Evolutionary conservation across 2,797 vertebrate genomes (phyloP).

Genomic region (Vipera ursinii): DNA sequence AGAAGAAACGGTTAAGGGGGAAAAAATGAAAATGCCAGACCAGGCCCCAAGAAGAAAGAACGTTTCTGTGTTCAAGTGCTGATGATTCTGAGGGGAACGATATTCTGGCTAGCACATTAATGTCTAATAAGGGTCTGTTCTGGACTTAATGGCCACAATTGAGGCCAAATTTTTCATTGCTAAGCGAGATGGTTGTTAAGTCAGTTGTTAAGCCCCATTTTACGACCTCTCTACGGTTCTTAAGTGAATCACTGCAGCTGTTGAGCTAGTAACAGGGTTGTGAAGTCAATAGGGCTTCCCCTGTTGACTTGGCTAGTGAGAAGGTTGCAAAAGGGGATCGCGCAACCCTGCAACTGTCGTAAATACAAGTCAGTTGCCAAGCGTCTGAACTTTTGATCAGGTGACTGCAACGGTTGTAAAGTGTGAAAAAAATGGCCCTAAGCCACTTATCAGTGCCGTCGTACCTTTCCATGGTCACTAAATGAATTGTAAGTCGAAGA

Average conservation of each 20-base stretch:
- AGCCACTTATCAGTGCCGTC: neutral
- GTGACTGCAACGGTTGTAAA: neutral
- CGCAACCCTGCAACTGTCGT: accelerated
- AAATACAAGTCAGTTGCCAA: neutral
- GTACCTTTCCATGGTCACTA: neutral
- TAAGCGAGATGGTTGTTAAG: accelerated
- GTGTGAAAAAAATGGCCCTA: neutral
- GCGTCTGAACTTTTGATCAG: neutral
- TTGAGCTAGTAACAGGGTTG: neutral
- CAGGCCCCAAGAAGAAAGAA: too few relatives aligned
- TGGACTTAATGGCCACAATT: too few relatives aligned
- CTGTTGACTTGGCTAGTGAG: too few relatives aligned
- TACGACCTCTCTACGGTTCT: neutral
- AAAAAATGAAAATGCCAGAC: too few relatives aligned
- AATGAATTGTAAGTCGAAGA: neutral
- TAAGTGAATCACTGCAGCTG: neutral
- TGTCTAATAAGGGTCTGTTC: too few relatives aligned
- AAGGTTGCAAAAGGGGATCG: neutral
- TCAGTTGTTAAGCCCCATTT: neutral
- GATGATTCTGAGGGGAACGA: too few relatives aligned
- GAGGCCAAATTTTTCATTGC: neutral
- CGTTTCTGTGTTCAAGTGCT: too few relatives aligned
- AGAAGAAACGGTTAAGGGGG: too few relatives aligned
- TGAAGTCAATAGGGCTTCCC: neutral
- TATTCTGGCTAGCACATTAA: too few relatives aligned